A percentile compares a stretch with the other conserved stretches of the same genome.
These are phyloP conservation scores for Sphenopsis melanotis DNA, from an alignment of 2,797 vertebrate species.

Conservation along the genomic window DNA sequence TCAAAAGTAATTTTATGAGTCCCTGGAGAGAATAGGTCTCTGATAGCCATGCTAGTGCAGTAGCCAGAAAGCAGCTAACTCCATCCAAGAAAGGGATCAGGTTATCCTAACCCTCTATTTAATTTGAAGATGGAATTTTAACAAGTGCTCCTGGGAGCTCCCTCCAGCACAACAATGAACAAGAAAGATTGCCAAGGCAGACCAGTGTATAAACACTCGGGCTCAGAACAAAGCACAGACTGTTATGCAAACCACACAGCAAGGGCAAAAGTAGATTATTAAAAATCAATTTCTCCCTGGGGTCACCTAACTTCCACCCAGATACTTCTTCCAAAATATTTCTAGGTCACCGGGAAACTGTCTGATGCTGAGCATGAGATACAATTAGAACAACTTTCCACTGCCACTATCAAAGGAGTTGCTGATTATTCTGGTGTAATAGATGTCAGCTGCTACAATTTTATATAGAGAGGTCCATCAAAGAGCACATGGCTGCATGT, in stretches of 20 bases:
- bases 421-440: neutral
- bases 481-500: neutral
- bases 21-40: neutral
- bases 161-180: conserved; percentile 24
- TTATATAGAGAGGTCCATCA: neutral
- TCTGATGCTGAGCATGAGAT: neutral
- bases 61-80: conserved; percentile 32
- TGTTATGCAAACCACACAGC: conserved; percentile 31
- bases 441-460: neutral
- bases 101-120: conserved; percentile 30
- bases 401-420: neutral
- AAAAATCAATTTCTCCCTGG: conserved; percentile 33
- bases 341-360: neutral
- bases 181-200: conserved; percentile 21
- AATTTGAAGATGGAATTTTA: conserved; percentile 59
- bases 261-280: conserved; percentile 27
- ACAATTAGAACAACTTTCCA: neutral
- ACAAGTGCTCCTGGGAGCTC: conserved; percentile 50
- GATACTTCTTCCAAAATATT: conserved; percentile 11
- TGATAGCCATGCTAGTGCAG: neutral
- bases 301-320: conserved; percentile 6
- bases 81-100: conserved; percentile 32
- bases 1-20: conserved; percentile 36
- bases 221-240: conserved; percentile 35
- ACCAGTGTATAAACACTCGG: conserved; percentile 4